Conservation (phyloP, 2,797 vertebrate genomes). For the Helarctos malayanus region DNA sequence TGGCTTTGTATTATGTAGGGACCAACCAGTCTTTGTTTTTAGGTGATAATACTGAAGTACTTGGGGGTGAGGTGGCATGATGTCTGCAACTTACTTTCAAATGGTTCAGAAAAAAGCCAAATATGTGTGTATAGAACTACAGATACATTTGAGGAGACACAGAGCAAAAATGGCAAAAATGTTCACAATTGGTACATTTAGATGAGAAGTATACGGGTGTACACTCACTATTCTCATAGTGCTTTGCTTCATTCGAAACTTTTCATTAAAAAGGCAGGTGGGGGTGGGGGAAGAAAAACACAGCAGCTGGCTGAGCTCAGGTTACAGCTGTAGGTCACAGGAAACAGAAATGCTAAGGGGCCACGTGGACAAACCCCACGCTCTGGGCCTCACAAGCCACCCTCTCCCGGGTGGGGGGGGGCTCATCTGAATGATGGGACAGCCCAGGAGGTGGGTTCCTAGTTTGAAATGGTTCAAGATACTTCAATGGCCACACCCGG, state of each 20-base stretch:
- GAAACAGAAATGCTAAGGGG: background rate
- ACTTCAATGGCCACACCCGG: background rate
- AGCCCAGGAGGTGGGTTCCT: background rate
- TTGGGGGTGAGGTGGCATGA: background rate
- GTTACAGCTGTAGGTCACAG: background rate
- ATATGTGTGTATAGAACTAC: background rate
- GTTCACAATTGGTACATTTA: conserved; percentile 16
- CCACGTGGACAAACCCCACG: background rate
- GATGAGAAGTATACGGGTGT: background rate
- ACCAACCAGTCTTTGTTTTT: background rate
- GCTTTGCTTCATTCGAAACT: background rate
- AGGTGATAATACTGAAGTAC: background rate
- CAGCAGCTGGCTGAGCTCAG: background rate
- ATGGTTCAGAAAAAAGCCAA: background rate
- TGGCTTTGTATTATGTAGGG: background rate
- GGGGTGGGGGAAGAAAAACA: too few species aligned
- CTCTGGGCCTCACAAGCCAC: background rate
- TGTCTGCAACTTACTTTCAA: background rate
- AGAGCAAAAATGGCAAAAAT: background rate
- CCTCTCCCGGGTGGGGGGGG: background rate
- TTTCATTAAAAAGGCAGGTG: background rate
- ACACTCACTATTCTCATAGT: background rate
- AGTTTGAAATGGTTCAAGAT: background rate
- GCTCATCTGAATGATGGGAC: background rate
- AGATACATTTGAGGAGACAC: background rate